A percentile compares a stretch with the other conserved stretches of the same genome.
phyloP scores from a whole-genome alignment of 2,797 vertebrate genomes.

The Thamnophis elegans region DNA sequence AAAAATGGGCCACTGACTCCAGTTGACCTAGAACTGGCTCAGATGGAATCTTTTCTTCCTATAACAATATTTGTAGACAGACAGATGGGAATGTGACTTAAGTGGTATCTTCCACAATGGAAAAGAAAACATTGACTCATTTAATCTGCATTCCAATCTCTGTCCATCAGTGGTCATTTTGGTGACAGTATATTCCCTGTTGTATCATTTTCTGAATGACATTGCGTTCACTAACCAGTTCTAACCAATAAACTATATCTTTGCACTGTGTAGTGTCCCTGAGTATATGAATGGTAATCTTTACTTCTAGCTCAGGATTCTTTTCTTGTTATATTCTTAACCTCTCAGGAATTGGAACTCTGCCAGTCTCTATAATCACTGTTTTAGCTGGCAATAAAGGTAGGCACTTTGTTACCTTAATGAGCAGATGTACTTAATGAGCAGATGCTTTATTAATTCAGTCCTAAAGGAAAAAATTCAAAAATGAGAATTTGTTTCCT shows the following conservation, averaged over 20 bases:
- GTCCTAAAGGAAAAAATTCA: constrained; percentile 51
- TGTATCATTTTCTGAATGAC: neutral
- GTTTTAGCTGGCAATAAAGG: constrained; percentile 41
- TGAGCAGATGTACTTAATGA: constrained; percentile 61
- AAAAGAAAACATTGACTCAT: neutral
- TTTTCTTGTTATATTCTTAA: constrained; percentile 16
- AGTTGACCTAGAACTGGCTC: neutral
- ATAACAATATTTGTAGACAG: neutral
- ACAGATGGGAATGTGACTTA: neutral
- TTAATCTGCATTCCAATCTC: neutral
- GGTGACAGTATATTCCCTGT: constrained; percentile 1
- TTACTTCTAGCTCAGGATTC: neutral
- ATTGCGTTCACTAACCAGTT: neutral
- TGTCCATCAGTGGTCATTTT: constrained; percentile 8
- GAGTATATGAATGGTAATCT: neutral
- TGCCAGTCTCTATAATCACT: constrained; percentile 45
- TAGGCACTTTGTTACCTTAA: constrained; percentile 59
- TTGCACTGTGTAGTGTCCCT: neutral
- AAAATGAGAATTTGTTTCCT: constrained; percentile 45
- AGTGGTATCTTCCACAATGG: neutral
- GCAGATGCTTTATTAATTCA: constrained; percentile 53
- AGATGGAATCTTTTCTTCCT: neutral
- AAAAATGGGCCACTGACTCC: neutral
- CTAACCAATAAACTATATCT: neutral
- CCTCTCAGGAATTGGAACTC: constrained; percentile 12